Conservation (phyloP, 2,888 invertebrate species). For the Leptogaster cylindrica region DNA sequence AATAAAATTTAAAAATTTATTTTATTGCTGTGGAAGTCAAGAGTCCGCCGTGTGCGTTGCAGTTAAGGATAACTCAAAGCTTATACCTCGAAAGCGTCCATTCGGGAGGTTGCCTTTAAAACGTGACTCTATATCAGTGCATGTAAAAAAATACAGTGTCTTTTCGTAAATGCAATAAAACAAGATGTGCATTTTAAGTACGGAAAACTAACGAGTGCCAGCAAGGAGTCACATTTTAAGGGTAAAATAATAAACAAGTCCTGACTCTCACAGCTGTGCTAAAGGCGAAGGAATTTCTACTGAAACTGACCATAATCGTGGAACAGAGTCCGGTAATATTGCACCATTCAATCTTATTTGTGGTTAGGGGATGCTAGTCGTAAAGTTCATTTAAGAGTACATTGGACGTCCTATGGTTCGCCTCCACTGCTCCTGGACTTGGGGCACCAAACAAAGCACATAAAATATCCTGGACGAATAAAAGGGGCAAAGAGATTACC, state of each 20-base stretch:
- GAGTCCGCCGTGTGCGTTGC: no score
- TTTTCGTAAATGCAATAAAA: slow-evolving; percentile 17
- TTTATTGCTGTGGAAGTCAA: no score
- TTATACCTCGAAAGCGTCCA: no score
- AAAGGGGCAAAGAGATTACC: slow-evolving; percentile 32
- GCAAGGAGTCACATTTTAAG: slow-evolving; percentile 34
- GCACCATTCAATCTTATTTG: slow-evolving; percentile 48
- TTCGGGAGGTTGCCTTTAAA: slow-evolving; percentile 5
- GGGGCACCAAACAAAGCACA: slow-evolving; percentile 24
- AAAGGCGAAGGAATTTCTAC: slow-evolving; percentile 32
- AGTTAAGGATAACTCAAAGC: no score
- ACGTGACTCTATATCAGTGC: slow-evolving; percentile 26
- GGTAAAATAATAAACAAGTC: slow-evolving; percentile 37
- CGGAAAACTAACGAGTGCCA: no score
- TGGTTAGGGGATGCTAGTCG: slow-evolving; percentile 46
- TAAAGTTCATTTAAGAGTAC: slow-evolving; percentile 46
- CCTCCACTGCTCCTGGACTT: slow-evolving; percentile 28
- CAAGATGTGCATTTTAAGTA: slow-evolving; percentile 26
- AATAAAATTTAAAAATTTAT: no score
- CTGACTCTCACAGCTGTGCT: slow-evolving; percentile 34
- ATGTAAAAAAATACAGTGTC: slow-evolving; percentile 1
- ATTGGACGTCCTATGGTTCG: slow-evolving; percentile 33
- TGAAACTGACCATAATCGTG: slow-evolving; percentile 32
- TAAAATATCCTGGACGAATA: slow-evolving; percentile 26
- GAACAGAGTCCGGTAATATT: slow-evolving; percentile 43